Conservation (phyloP, 1,140 invertebrate species). For the Drosophila neocordata region DNA sequence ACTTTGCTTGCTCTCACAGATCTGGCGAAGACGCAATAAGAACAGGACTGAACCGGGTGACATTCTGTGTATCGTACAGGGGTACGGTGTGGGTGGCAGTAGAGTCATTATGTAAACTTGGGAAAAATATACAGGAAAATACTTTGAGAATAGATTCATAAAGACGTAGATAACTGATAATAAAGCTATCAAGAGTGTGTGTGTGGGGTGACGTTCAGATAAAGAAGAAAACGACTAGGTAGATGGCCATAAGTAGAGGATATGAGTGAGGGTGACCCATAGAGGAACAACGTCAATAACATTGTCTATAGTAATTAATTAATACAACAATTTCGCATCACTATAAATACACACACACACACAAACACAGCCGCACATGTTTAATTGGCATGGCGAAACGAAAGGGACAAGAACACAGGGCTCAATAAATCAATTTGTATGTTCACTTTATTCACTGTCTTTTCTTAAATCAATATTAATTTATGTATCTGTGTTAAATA, state of each 20-base stretch:
- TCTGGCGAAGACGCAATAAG: conserved; percentile 18
- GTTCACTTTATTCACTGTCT: conserved; percentile 17
- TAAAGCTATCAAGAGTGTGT: conserved; percentile 28
- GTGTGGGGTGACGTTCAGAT: neutral
- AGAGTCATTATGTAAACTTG: conserved; percentile 1
- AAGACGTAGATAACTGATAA: conserved; percentile 3
- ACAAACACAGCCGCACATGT: conserved; percentile 27
- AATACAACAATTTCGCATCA: conserved; percentile 46
- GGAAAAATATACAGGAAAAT: conserved; percentile 8
- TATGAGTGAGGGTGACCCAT: neutral
- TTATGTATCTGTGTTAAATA: conserved; percentile 44
- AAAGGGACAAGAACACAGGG: conserved; percentile 31
- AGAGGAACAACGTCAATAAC: conserved; percentile 15
- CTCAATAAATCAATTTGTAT: conserved; percentile 48
- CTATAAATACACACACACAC: conserved; percentile 42
- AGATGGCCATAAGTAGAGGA: neutral
- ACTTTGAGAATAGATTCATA: neutral
- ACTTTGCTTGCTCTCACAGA: conserved; percentile 4
- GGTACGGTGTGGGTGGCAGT: neutral
- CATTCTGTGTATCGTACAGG: neutral
- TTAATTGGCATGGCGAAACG: conserved; percentile 43
- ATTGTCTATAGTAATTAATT: conserved; percentile 42
- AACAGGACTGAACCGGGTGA: neutral
- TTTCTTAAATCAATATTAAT: conserved; percentile 26
- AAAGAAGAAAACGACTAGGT: neutral